Base-by-base conservation (phyloP, 2,113 vertebrate species). In the Cheirogaleus medius region DNA sequence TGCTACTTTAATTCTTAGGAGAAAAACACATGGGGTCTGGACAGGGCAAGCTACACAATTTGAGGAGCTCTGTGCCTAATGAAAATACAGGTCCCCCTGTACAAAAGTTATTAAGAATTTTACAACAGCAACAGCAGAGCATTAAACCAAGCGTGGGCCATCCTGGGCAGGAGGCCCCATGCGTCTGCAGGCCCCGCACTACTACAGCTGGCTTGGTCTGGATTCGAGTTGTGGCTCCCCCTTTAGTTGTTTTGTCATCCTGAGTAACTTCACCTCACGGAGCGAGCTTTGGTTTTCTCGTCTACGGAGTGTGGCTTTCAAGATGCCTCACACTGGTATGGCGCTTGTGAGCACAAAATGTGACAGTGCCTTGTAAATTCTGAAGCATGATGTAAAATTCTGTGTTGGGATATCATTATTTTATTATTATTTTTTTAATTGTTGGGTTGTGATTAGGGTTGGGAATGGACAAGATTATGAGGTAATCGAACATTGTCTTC, bases 181-280 rank as follows among this genome's bases (percentile, higher is more conserved):
- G 47, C 10, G 76, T 17, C 29, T 18, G 6, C 32, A 32, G n/a
- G 0, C 0, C 6, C 4, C 1, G 4, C 8, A 3, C 2, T 7
- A 6, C 14, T 1, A 12, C 21, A 13, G 37, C 58, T 1, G 32
- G 6, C 32, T 6, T 8, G 4, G 15, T 54, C 4, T 42, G 63
- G 34, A 34, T 34, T 77, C 29, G 25, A 13, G 5, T 14, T 9
- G 0, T 1, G 5, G 8, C 27, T n/a, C 21, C 12, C 15, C 23
- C 20, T 25, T 42, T 12, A 7, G 29, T 5, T 3, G 34, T 25
- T 39, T 5, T 58, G 74, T 54, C 32, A 12, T 32, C 23, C 14
- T 0, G 7, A 49, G 47, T 34, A 78, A 10, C 4, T 60, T 47
- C 17, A 27, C 4, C 8, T 49, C 11, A 0, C 1, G 14, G 1